Conservation (phyloP, 2,113 vertebrate species). For the Saiga tatarica region DNA sequence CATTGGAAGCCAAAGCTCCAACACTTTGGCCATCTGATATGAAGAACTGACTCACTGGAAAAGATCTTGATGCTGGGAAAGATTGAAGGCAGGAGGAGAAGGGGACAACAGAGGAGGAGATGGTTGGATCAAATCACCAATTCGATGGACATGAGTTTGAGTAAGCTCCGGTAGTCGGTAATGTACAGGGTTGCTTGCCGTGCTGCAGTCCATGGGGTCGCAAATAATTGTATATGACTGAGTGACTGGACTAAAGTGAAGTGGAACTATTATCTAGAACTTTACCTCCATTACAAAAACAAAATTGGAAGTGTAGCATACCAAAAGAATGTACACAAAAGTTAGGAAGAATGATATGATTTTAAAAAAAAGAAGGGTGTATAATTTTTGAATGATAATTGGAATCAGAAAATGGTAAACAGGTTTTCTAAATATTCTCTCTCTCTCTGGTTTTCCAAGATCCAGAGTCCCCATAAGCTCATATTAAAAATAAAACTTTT, state of each 20-base stretch:
- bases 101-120: not conserved
- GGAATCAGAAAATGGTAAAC: not conserved
- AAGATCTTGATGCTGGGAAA: not conserved
- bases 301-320: not conserved
- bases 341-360: not conserved
- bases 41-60: not conserved
- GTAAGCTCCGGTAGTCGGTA: not conserved
- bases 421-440: not conserved
- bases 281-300: not conserved
- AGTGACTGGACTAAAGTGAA: not conserved
- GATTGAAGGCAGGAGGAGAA: not conserved
- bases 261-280: not conserved
- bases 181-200: not conserved
- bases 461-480: not conserved
- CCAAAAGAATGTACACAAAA: not conserved
- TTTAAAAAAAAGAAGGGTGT: not conserved
- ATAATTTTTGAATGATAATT: not conserved
- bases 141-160: not conserved
- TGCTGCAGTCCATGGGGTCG: rapidly evolving
- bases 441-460: not conserved
- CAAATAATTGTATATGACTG: not conserved
- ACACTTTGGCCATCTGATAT: not conserved
- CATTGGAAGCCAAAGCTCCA: not conserved
- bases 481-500: not conserved
- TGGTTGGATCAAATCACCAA: not conserved